Conservation (phyloP, 2,113 vertebrate genomes). For the Illadopsis cleaveri region DNA sequence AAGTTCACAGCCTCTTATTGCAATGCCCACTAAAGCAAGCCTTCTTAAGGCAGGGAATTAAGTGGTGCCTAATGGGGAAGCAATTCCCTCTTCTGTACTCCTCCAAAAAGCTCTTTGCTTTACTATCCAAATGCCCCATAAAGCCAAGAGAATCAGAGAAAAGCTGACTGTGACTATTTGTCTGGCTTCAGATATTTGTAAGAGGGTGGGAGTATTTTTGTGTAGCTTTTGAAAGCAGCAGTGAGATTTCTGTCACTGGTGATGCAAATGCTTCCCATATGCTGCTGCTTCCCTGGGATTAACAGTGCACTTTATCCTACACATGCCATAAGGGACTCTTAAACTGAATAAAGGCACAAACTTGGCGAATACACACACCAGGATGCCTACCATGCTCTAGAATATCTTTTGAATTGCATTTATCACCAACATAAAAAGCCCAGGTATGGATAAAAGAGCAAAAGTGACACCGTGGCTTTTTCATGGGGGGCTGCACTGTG, state of each 20-base stretch:
- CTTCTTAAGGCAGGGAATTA: slow-evolving; percentile 1
- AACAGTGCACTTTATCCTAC: background rate
- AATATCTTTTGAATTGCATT: background rate
- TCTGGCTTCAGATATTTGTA: background rate
- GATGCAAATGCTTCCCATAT: slow-evolving; percentile 24
- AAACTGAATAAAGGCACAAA: background rate
- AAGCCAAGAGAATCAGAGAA: background rate
- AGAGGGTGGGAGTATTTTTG: background rate
- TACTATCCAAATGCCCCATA: background rate
- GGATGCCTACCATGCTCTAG: background rate
- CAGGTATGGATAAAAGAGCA: background rate
- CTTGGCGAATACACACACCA: background rate
- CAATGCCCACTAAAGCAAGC: background rate
- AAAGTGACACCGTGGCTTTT: background rate
- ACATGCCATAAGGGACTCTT: background rate
- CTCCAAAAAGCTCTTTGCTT: background rate
- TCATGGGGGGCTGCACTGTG: background rate
- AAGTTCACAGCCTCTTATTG: background rate
- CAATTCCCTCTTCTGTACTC: background rate
- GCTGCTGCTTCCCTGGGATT: background rate
- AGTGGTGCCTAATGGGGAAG: background rate
- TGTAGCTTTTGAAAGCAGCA: slow-evolving; percentile 5
- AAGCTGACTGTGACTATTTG: background rate
- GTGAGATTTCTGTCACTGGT: background rate
- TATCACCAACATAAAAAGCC: background rate